phyloP scores from a whole-genome alignment of 2,113 vertebrate genomes.

The Nycticorax nycticorax region DNA sequence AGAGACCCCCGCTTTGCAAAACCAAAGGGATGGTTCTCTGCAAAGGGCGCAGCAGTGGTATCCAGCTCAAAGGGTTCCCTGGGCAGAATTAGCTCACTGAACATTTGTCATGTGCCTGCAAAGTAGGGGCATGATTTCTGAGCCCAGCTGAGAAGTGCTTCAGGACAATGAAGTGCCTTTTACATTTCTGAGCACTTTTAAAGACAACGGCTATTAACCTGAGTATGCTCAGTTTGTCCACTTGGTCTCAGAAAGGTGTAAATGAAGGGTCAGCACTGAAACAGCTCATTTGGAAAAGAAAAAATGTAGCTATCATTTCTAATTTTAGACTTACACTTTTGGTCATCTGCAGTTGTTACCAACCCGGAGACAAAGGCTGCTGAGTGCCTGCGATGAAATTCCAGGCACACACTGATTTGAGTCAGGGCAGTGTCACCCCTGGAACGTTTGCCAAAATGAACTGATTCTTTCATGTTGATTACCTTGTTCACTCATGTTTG shows the following conservation, averaged over 20 bases:
- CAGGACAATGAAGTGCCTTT: background rate
- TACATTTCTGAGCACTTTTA: background rate
- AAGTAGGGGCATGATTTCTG: background rate
- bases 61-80: background rate
- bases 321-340: background rate
- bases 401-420: background rate
- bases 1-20: background rate
- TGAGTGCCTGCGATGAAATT: background rate
- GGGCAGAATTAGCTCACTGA: background rate
- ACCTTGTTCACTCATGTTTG: background rate
- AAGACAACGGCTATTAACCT: background rate
- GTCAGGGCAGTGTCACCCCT: background rate
- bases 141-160: background rate
- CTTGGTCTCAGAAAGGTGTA: accelerated
- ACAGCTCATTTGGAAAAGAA: background rate
- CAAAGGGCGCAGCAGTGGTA: background rate
- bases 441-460: background rate
- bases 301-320: background rate
- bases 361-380: background rate
- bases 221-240: background rate
- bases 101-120: background rate
- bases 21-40: background rate
- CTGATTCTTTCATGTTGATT: background rate
- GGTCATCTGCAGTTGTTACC: background rate
- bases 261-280: background rate